phyloP scores from a whole-genome alignment of 2,113 vertebrate species.

The Ophiodon elongatus region DNA sequence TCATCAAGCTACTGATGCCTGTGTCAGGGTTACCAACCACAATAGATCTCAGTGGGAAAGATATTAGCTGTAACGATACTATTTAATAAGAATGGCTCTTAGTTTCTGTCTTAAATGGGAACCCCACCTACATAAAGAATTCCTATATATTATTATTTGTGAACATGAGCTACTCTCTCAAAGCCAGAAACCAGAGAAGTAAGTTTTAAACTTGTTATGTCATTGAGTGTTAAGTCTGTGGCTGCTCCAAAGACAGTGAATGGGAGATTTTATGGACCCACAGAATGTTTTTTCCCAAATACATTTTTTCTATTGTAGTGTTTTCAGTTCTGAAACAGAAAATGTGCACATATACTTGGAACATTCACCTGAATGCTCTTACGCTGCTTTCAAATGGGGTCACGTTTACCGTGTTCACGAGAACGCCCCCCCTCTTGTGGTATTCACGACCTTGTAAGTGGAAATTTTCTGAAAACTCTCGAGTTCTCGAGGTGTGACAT shows the following conservation, averaged over 20 bases:
- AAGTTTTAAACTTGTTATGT: not conserved
- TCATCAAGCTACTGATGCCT: conserved; percentile 50
- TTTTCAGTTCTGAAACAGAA: not conserved
- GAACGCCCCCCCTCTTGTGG: not conserved
- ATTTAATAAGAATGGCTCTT: conserved; percentile 33
- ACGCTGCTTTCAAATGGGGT: not conserved
- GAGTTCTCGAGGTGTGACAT: not conserved
- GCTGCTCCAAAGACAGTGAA: not conserved
- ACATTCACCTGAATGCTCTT: not conserved
- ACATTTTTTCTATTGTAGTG: not conserved
- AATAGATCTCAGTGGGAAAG: conserved; percentile 38
- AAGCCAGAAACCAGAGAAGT: not conserved
- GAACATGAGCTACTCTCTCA: not conserved
- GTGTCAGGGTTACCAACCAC: conserved; percentile 49
- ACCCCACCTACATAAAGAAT: not conserved
- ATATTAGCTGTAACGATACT: conserved; percentile 62
- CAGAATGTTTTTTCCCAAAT: not conserved
- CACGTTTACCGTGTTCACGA: not conserved
- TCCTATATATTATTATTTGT: not conserved
- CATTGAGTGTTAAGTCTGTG: not conserved
- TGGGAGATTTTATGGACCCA: too few species aligned
- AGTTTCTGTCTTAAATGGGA: not conserved
- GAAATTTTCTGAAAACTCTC: not conserved
- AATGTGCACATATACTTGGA: not conserved
- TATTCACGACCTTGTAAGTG: not conserved